phyloP scores from a whole-genome alignment of 2,797 vertebrate species.

The Acipenser transmontanus region DNA sequence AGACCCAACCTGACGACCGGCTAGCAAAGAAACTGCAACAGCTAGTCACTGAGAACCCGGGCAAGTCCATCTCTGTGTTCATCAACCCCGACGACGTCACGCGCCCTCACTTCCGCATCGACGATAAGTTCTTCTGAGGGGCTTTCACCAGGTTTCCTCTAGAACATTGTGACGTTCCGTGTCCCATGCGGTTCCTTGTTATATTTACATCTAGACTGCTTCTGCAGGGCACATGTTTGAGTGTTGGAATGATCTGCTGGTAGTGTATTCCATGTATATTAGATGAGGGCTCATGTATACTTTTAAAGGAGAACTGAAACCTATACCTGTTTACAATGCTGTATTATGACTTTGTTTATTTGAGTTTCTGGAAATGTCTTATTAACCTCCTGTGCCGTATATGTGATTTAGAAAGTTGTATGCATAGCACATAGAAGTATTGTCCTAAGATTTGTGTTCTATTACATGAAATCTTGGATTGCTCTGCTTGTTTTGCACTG shows the following conservation, averaged over 20 bases:
- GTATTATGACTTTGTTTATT: neutral
- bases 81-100: slow-evolving; percentile 96
- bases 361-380: neutral
- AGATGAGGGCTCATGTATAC: neutral
- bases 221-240: too few species aligned
- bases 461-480: too few species aligned
- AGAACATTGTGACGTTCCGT: slow-evolving; percentile 36
- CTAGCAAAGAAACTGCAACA: slow-evolving; percentile 95
- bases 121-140: slow-evolving; percentile 94
- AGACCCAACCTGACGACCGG: slow-evolving; percentile 80
- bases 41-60: slow-evolving; percentile 93
- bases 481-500: too few species aligned
- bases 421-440: neutral
- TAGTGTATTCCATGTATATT: neutral
- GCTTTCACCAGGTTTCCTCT: slow-evolving; percentile 22
- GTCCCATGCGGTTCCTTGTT: neutral
- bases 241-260: neutral
- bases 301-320: slow-evolving; percentile 1
- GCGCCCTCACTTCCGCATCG: slow-evolving; percentile 91
- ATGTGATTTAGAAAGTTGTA: neutral
- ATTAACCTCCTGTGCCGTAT: neutral
- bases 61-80: slow-evolving; percentile 95
- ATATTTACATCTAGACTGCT: too few species aligned
- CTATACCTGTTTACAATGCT: neutral
- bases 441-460: too few species aligned